Evolutionary conservation across 2,888 invertebrate genomes (phyloP).

Genomic region (Macaria liturata): DNA sequence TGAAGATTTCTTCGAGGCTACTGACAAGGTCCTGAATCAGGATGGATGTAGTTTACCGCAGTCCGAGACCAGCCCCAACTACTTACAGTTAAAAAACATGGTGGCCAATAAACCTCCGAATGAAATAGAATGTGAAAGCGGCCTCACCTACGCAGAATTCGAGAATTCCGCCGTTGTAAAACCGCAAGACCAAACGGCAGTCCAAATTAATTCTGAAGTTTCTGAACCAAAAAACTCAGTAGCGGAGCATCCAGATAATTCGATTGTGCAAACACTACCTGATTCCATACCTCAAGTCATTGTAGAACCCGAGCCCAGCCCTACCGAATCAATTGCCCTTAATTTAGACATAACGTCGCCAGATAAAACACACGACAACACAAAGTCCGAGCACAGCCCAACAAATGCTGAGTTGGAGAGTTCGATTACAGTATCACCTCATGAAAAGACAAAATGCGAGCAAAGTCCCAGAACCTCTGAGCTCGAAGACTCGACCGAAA

Average conservation of each 20-base stretch:
- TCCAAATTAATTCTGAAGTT: not conserved
- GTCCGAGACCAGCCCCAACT: not conserved
- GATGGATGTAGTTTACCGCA: constrained; percentile 16
- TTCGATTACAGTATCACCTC: no score
- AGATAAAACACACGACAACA: no score
- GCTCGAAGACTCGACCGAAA: not conserved
- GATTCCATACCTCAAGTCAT: no score
- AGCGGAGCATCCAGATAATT: not conserved
- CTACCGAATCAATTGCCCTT: no score
- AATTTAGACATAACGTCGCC: no score
- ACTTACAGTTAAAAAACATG: not conserved
- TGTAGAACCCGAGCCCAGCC: no score
- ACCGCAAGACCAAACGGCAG: not conserved
- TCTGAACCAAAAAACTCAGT: not conserved
- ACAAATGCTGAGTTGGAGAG: no score
- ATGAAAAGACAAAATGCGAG: no score
- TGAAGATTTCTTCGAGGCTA: constrained; percentile 53
- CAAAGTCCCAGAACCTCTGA: no score
- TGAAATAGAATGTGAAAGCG: not conserved
- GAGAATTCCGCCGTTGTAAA: no score
- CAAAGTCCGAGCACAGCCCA: no score
- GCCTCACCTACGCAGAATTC: not conserved
- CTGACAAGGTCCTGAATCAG: constrained; percentile 49
- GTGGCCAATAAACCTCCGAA: not conserved
- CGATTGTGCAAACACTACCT: no score